Evolutionary conservation across 1,140 invertebrate genomes (phyloP).

Genomic region (Microplitis demolitor): DNA sequence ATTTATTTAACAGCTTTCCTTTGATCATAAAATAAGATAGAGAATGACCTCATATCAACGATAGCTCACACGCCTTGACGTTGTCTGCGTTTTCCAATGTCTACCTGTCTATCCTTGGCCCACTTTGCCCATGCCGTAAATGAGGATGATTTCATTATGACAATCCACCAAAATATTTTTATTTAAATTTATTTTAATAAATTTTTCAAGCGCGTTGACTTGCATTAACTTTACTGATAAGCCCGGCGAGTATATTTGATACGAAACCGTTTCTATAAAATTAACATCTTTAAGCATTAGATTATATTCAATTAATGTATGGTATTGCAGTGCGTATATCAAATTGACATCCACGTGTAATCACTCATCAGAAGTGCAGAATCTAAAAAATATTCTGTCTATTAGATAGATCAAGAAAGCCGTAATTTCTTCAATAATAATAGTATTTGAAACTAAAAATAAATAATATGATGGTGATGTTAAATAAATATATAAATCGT

Average conservation of each 20-base stretch:
- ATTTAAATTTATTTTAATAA: not conserved
- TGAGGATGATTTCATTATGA: not conserved
- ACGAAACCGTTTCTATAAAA: no score
- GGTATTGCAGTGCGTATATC: no score
- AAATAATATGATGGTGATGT: not conserved
- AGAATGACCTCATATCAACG: not conserved
- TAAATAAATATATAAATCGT: not conserved
- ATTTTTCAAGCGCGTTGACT: not conserved
- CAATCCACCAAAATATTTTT: not conserved
- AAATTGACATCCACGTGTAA: no score
- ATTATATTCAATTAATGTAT: no score
- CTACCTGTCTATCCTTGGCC: conserved; percentile 40
- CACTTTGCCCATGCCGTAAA: conserved; percentile 20
- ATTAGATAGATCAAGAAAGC: no score
- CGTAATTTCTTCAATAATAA: no score
- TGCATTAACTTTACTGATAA: not conserved
- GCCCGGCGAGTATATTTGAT: not conserved
- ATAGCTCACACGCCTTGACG: conserved; percentile 1
- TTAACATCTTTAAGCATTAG: no score
- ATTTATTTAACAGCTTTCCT: no score
- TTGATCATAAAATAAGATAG: not conserved
- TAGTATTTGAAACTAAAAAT: not conserved
- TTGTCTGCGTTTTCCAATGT: not conserved
- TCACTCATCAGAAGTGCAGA: no score
- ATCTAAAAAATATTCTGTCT: no score